Percentiles rank a stretch among this genome's conserved stretches.
Evolutionary conservation across 2,797 vertebrate species (phyloP).

Genomic region (Tenualosa thibaudeaui): DNA sequence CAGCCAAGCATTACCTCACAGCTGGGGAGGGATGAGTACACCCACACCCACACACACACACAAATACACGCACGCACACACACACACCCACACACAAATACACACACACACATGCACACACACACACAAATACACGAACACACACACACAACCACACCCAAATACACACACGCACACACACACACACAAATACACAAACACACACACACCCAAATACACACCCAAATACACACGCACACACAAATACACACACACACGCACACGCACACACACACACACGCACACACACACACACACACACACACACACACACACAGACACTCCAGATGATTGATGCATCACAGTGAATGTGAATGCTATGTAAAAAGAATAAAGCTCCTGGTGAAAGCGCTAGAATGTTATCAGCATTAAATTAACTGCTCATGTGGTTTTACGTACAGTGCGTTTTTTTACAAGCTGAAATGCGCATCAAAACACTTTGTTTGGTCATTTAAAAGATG

Average conservation of each 20-base stretch:
- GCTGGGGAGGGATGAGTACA: constrained; percentile 1
- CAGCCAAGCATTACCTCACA: constrained; percentile 13
- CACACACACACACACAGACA: not conserved
- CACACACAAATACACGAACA: not conserved
- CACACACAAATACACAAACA: not conserved
- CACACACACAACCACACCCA: not conserved
- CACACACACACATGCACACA: not conserved
- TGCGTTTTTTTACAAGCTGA: not conserved
- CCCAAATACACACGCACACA: not conserved
- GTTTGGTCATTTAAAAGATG: constrained; percentile 1
- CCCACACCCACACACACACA: not conserved
- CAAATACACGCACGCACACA: not conserved
- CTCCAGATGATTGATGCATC: constrained; percentile 1
- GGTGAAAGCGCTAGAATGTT: constrained; percentile 65
- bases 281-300: no score
- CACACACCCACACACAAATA: not conserved
- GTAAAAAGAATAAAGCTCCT: constrained; percentile 56
- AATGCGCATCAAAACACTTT: not conserved
- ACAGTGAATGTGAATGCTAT: constrained; percentile 34
- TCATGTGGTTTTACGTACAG: constrained; percentile 59
- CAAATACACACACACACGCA: no score
- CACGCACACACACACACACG: not conserved
- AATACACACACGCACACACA: not conserved
- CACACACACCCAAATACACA: no score
- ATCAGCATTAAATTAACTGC: constrained; percentile 72